Evolutionary conservation across 2,888 invertebrate species (phyloP).

Genomic region (Coelogynopora nodosa): DNA sequence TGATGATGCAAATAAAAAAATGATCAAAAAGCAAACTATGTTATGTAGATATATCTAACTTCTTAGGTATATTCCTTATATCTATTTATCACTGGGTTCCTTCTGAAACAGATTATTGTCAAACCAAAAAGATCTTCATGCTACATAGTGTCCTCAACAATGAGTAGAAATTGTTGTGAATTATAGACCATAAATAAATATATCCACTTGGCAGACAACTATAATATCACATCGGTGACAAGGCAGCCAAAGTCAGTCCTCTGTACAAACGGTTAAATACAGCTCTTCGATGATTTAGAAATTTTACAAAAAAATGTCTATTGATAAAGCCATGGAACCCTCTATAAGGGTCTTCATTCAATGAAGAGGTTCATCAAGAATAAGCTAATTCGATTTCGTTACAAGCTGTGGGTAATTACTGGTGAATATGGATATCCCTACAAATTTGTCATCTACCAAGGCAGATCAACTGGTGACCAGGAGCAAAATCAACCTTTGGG

Average conservation of each 20-base stretch:
- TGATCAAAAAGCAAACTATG: conserved; percentile 27
- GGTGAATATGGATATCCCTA: too few species aligned
- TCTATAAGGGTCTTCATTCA: too few species aligned
- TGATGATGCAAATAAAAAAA: background rate
- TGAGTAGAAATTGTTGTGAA: conserved; percentile 20
- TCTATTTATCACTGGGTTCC: too few species aligned
- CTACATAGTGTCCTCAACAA: conserved; percentile 7
- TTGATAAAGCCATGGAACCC: conserved; percentile 13
- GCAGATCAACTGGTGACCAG: too few species aligned
- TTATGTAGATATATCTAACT: background rate
- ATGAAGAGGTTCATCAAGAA: too few species aligned
- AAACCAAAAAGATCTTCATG: background rate
- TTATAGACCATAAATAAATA: background rate
- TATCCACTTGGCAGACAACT: conserved; percentile 26
- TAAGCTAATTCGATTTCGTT: too few species aligned
- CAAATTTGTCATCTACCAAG: too few species aligned
- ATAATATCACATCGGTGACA: conserved; percentile 15
- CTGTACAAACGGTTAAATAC: background rate
- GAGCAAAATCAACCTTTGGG: too few species aligned
- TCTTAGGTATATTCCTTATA: too few species aligned
- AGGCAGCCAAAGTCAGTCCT: conserved; percentile 20
- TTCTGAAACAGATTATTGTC: conserved; percentile 2
- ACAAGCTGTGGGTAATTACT: too few species aligned
- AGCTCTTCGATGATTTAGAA: background rate
- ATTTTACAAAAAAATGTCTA: conserved; percentile 1